Percentiles rank a stretch among this genome's conserved stretches.
Evolutionary conservation across 1,140 invertebrate species (phyloP).

Genomic region (Drosophila chauvacae): DNA sequence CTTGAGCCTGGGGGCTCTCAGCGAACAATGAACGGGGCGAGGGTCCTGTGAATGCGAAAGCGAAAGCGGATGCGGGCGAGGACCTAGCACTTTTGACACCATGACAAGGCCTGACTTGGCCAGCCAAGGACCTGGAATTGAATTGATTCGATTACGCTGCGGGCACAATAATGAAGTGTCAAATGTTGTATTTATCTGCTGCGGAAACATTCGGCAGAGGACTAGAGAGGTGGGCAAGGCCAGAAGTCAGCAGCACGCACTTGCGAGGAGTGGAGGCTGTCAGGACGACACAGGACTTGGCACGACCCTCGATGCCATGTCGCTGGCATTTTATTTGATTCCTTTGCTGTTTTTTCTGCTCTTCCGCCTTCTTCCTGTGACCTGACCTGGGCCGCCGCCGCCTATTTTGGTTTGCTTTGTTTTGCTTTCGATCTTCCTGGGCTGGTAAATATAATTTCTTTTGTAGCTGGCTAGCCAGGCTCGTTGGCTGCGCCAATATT

Average conservation of each 20-base stretch:
- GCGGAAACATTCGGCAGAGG: slow-evolving; percentile 64
- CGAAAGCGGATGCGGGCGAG: slow-evolving; percentile 25
- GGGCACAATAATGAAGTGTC: slow-evolving; percentile 84
- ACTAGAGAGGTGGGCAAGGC: slow-evolving; percentile 30
- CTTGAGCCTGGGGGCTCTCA: slow-evolving; percentile 66
- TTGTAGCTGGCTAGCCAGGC: slow-evolving; percentile 57
- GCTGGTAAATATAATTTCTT: slow-evolving; percentile 78
- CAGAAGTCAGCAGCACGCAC: slow-evolving; percentile 36
- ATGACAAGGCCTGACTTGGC: slow-evolving; percentile 53
- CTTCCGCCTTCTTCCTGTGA: slow-evolving; percentile 9
- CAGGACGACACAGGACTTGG: slow-evolving; percentile 52
- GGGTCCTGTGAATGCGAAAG: slow-evolving; percentile 9
- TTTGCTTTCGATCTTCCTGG: slow-evolving; percentile 7
- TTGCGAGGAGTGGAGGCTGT: slow-evolving; percentile 51
- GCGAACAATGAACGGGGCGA: slow-evolving; percentile 40
- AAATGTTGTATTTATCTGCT: slow-evolving; percentile 84
- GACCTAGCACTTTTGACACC: slow-evolving; percentile 79
- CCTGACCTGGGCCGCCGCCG: slow-evolving; percentile 27
- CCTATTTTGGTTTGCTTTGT: slow-evolving; percentile 66
- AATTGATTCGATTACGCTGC: slow-evolving; percentile 84
- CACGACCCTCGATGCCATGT: slow-evolving; percentile 67
- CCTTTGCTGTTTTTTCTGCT: slow-evolving; percentile 36
- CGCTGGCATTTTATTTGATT: slow-evolving; percentile 81
- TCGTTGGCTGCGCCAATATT: slow-evolving; percentile 76
- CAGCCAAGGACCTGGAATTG: slow-evolving; percentile 55